These are phyloP conservation scores for Clusia tigrina DNA, from an alignment of 2,888 invertebrate species.

Conservation along the genomic window DNA sequence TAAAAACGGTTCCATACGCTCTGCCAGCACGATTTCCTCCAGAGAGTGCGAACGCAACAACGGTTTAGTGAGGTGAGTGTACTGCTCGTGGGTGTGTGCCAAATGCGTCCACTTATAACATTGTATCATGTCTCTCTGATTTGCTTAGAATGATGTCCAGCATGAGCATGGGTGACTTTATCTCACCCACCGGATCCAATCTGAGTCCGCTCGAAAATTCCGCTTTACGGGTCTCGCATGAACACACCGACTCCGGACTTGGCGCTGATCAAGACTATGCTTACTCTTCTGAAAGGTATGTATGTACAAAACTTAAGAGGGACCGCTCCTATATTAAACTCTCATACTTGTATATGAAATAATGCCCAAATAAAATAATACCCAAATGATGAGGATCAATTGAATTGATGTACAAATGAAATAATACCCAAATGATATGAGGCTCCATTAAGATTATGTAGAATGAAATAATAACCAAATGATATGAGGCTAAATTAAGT, in stretches of 20 bases:
- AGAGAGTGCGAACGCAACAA: constrained; percentile 68
- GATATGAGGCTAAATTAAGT: too few relatives aligned
- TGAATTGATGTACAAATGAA: not conserved
- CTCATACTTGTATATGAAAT: not conserved
- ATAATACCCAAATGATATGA: not conserved
- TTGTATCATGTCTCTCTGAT: not conserved
- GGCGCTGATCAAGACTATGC: constrained; percentile 80
- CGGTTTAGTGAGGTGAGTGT: constrained; percentile 59
- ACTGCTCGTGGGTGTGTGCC: not conserved
- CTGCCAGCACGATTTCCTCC: constrained; percentile 70
- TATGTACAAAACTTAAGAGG: too few relatives aligned
- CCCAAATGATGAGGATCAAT: not conserved
- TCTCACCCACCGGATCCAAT: constrained; percentile 63
- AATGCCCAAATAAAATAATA: not conserved
- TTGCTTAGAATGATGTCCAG: constrained; percentile 65
- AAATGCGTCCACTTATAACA: not conserved
- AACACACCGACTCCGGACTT: constrained; percentile 79
- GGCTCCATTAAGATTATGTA: too few relatives aligned
- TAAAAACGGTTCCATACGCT: constrained; percentile 69
- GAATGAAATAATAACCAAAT: too few relatives aligned
- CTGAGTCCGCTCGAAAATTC: constrained; percentile 63
- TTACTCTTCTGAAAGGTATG: constrained; percentile 74
- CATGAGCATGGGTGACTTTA: constrained; percentile 65
- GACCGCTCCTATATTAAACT: too few relatives aligned
- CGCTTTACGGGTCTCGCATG: constrained; percentile 72